A percentile compares a stretch with the other conserved stretches of the same genome.
phyloP scores from a whole-genome alignment of 2,797 vertebrate genomes.

The Manis crassicaudata region DNA sequence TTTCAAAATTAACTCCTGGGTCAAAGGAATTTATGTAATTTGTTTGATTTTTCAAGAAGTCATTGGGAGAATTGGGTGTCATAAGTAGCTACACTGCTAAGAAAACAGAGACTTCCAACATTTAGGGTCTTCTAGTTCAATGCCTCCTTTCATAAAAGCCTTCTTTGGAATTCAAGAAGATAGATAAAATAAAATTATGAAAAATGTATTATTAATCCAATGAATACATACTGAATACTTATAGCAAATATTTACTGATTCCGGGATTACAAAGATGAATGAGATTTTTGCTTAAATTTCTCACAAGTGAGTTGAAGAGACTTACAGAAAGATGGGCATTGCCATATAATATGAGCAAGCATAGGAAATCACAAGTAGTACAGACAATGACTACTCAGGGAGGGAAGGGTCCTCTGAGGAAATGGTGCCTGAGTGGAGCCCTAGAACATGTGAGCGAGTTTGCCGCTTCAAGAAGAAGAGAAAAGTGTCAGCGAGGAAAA shows the following conservation, averaged over 20 bases:
- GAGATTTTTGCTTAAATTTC: not conserved
- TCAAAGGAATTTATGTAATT: not conserved
- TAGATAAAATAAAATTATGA: not conserved
- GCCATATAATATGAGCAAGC: no score
- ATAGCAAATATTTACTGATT: not conserved
- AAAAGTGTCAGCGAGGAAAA: not conserved
- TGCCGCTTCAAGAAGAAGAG: not conserved
- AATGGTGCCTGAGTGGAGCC: not conserved
- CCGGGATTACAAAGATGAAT: not conserved
- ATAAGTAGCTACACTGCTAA: not conserved
- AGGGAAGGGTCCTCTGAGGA: not conserved
- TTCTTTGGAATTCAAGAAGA: not conserved
- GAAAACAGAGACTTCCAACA: not conserved
- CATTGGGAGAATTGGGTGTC: not conserved
- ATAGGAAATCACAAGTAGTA: rapidly evolving
- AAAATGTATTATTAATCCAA: not conserved
- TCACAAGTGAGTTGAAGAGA: not conserved
- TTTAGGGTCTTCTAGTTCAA: not conserved
- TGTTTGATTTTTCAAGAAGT: constrained; percentile 8
- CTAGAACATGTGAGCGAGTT: not conserved
- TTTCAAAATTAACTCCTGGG: constrained; percentile 10
- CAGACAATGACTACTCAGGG: no score
- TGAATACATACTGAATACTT: not conserved
- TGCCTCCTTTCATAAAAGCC: not conserved
- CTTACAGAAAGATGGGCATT: not conserved